Percentiles rank a stretch among this genome's conserved stretches.
These are phyloP conservation scores for Luffia ferchaultella DNA, from an alignment of 2,888 invertebrate species.

Conservation along the genomic window DNA sequence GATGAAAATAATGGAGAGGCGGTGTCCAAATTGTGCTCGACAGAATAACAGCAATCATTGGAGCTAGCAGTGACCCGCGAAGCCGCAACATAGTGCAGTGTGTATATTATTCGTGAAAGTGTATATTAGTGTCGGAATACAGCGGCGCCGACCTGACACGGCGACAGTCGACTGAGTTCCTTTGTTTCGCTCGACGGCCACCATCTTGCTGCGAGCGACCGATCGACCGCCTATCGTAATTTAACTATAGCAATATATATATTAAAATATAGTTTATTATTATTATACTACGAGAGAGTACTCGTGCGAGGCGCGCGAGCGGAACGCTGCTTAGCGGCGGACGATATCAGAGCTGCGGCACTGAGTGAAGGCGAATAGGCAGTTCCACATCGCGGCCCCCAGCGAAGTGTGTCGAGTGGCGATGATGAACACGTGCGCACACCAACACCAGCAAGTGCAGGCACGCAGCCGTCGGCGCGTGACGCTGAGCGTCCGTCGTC, in stretches of 20 bases:
- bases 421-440: constrained; percentile 14
- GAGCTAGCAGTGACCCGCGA: constrained; percentile 61
- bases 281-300: not conserved
- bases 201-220: constrained; percentile 14
- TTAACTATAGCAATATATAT: not conserved
- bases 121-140: constrained; percentile 46
- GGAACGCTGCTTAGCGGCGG: not conserved
- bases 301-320: not conserved
- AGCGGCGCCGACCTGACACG: constrained; percentile 59
- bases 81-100: constrained; percentile 22
- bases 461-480: not conserved
- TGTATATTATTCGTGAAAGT: constrained; percentile 42
- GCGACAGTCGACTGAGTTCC: constrained; percentile 49
- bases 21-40: constrained; percentile 51
- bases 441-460: not conserved
- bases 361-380: not conserved
- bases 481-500: constrained; percentile 8
- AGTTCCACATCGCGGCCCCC: not conserved
- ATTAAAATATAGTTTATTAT: not conserved
- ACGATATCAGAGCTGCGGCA: not conserved
- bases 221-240: not conserved
- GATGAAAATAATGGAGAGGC: constrained; percentile 60
- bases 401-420: constrained; percentile 15
- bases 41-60: constrained; percentile 55
- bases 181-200: constrained; percentile 13